A percentile compares a stretch with the other conserved stretches of the same genome.
These are phyloP conservation scores for Phyto melanocephala DNA, from an alignment of 2,888 invertebrate species.

Conservation along the genomic window DNA sequence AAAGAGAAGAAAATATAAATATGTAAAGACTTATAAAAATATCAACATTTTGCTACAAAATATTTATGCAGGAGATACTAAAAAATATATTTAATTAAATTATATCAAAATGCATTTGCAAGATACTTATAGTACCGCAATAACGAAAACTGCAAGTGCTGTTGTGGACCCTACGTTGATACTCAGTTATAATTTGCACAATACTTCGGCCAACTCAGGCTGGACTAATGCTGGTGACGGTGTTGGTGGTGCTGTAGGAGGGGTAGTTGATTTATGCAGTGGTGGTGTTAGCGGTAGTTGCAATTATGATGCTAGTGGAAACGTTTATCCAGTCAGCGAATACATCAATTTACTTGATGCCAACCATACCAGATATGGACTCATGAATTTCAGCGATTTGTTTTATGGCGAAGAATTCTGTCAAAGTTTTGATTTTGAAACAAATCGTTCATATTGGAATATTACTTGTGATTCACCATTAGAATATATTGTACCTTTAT, in stretches of 20 bases:
- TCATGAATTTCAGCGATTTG: slow-evolving; percentile 17
- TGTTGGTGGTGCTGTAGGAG: neutral
- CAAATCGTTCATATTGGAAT: slow-evolving; percentile 76
- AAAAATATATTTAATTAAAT: neutral
- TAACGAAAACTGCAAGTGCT: slow-evolving; percentile 66
- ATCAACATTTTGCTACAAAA: neutral
- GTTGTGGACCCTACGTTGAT: slow-evolving; percentile 68
- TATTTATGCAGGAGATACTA: no score
- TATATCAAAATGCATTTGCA: slow-evolving; percentile 43
- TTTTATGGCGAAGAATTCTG: slow-evolving; percentile 69
- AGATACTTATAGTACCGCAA: slow-evolving; percentile 31
- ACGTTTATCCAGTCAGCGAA: slow-evolving; percentile 45
- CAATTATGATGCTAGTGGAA: slow-evolving; percentile 17
- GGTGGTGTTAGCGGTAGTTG: neutral
- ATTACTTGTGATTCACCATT: slow-evolving; percentile 77
- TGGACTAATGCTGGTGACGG: slow-evolving; percentile 41
- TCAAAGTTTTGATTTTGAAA: slow-evolving; percentile 67
- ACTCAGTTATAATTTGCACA: slow-evolving; percentile 64
- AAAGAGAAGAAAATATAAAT: neutral
- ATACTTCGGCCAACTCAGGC: slow-evolving; percentile 36
- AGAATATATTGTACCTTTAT: slow-evolving; percentile 76
- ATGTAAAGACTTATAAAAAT: neutral
- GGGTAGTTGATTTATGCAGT: neutral
- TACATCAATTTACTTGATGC: slow-evolving; percentile 12
- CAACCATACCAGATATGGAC: neutral